Base-by-base conservation (phyloP, 2,888 invertebrate species). In the Chironomus riparius region DNA sequence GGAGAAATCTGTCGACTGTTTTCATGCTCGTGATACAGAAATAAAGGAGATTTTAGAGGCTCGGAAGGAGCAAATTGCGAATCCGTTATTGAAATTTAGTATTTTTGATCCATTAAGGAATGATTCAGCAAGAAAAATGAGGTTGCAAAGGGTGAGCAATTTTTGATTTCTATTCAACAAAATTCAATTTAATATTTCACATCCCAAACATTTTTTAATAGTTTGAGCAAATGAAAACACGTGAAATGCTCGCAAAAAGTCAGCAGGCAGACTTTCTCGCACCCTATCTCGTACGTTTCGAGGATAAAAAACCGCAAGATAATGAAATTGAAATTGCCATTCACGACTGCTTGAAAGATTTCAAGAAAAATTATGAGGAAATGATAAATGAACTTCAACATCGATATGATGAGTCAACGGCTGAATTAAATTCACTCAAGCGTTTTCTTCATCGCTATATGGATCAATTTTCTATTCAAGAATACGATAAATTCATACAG, bases 371-470 rank as follows among this genome's bases (percentile, higher is more conserved):
- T 47, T 86, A 90, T 77, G 83, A 91, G 4, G 85, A 86, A 0
- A 84, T 91, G 61, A 89, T 91, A 15, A 88, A 87, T 78, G 82
- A 87, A 48, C 87, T 93, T 24, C 90, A 91, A 79, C 85, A 85
- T 24, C 85, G 88, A 78, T 91, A 90, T 80, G 90, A 92, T 79
- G 85, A 86, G 84, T 90, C 69, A 15, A 69, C 76, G 4, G 50
- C 50, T 6, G 76, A 76, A 47, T 22, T 69, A 12, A 76, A 69
- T 56, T 68, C 76, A 7, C 38, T 76, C 18, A 76, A 76, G 22
- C 18, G 68, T 10, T 76, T 76, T 28, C 38, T 76, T 28, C 69
- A 76, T 56, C 68, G 76, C 21, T 76, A 68, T 47, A 76, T 76
- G 76, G 76, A 76, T 50, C 68, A 76, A 24, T 68, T 76, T 68